Conservation (phyloP, 1,140 invertebrate species). For the Mylabris phalerata region DNA sequence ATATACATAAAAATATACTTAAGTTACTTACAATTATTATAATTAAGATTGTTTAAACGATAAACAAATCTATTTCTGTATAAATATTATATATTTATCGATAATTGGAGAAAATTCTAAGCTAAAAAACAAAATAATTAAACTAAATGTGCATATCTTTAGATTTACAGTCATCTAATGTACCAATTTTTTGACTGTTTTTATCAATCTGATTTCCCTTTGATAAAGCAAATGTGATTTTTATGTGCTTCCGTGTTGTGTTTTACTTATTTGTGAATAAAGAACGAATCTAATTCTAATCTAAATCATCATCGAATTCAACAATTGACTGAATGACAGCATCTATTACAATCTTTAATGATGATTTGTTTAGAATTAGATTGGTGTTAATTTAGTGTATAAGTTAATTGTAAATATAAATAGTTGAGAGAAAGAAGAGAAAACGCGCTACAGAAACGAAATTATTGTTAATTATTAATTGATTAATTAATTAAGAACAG, state of each 20-base stretch:
- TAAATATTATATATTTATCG: constrained; percentile 9
- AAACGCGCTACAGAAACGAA: constrained; percentile 21
- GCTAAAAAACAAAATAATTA: background rate
- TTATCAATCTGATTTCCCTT: background rate
- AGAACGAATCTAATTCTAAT: background rate
- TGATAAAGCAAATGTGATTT: constrained; percentile 23
- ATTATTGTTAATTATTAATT: background rate
- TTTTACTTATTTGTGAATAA: background rate
- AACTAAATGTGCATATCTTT: constrained; percentile 19
- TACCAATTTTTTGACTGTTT: too few species aligned
- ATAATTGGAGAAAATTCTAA: background rate
- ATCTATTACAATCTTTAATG: too few species aligned
- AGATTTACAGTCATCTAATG: too few species aligned
- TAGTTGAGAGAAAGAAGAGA: constrained; percentile 7
- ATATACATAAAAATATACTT: background rate
- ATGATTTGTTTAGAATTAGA: background rate
- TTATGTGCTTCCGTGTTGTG: constrained; percentile 26
- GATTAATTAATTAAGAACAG: background rate
- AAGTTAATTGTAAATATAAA: background rate
- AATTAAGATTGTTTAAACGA: background rate
- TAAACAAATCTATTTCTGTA: background rate
- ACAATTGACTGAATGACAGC: too few species aligned
- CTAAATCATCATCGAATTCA: background rate
- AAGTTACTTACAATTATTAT: background rate
- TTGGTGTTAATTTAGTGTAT: constrained; percentile 8